Evolutionary conservation across 1,140 invertebrate genomes (phyloP).

Genomic region (Drosophila mayri): DNA sequence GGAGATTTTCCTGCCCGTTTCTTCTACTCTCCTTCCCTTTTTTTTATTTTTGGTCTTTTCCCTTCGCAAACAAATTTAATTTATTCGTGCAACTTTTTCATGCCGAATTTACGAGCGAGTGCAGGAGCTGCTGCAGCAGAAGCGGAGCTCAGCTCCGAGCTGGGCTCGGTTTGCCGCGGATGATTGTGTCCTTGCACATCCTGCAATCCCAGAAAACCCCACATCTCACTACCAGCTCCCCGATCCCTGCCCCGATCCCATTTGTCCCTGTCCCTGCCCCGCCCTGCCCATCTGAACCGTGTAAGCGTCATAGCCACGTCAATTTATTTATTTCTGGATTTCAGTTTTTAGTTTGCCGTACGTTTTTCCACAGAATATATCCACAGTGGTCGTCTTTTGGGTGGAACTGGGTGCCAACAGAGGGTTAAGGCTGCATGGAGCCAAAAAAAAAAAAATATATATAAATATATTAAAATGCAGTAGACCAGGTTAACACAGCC

Average conservation of each 20-base stretch:
- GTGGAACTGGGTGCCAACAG: conserved; percentile 7
- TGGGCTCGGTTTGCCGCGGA: conserved; percentile 50
- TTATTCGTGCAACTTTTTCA: conserved; percentile 74
- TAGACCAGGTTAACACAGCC: background rate
- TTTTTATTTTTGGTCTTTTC: conserved; percentile 22
- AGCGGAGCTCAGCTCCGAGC: conserved; percentile 36
- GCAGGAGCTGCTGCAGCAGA: conserved; percentile 26
- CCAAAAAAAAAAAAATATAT: background rate
- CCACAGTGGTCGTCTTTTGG: conserved; percentile 46
- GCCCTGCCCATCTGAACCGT: conserved; percentile 47
- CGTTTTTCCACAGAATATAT: conserved; percentile 61
- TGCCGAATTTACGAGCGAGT: conserved; percentile 69
- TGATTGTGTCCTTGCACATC: conserved; percentile 70
- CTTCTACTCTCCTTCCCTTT: conserved; percentile 9
- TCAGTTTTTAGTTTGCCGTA: conserved; percentile 79
- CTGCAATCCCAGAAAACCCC: conserved; percentile 46
- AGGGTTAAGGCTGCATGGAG: conserved; percentile 2
- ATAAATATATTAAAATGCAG: background rate
- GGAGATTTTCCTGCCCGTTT: conserved; percentile 42
- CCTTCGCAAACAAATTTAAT: conserved; percentile 76
- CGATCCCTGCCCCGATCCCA: conserved; percentile 1
- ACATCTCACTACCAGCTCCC: background rate
- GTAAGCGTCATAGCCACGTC: conserved; percentile 81
- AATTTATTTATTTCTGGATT: conserved; percentile 82
- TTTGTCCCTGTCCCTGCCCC: conserved; percentile 10